A percentile compares a stretch with the other conserved stretches of the same genome.
These are phyloP conservation scores for Pocillopora damicornis DNA, from an alignment of 64 coral and sea anemone species.

Conservation along the genomic window DNA sequence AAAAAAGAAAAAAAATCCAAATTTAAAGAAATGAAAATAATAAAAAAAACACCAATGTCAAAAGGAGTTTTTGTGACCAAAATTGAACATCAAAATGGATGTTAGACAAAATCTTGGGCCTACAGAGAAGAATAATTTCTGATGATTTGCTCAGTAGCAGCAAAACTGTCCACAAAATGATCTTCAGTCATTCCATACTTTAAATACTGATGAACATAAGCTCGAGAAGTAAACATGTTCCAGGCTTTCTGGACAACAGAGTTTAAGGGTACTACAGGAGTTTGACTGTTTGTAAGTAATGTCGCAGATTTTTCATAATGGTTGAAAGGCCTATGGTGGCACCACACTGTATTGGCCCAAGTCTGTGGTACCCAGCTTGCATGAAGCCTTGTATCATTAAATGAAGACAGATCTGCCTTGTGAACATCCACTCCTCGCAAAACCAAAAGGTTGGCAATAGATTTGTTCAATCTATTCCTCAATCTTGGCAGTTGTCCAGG, in stretches of 20 bases:
- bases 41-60: too few species aligned
- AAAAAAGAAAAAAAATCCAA: too few species aligned
- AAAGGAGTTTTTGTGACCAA: too few species aligned
- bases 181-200: slow-evolving; percentile 95
- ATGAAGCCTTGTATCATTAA: slow-evolving; percentile 70
- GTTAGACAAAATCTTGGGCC: too few species aligned
- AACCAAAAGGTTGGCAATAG: slow-evolving; percentile 76
- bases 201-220: slow-evolving; percentile 97
- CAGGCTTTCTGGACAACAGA: slow-evolving; percentile 90
- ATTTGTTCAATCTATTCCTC: slow-evolving; percentile 75
- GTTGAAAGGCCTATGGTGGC: slow-evolving; percentile 89
- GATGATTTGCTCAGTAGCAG: slow-evolving; percentile 86
- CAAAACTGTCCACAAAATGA: slow-evolving; percentile 98
- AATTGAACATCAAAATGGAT: too few species aligned
- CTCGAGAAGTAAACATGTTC: slow-evolving; percentile 96
- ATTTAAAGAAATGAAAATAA: too few species aligned
- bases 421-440: slow-evolving; percentile 88
- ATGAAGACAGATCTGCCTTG: slow-evolving; percentile 61
- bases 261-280: slow-evolving; percentile 81
- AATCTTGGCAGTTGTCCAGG: slow-evolving; percentile 47
- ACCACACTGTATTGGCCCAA: slow-evolving; percentile 41
- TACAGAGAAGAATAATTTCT: slow-evolving; percentile 81
- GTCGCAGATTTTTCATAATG: slow-evolving; percentile 88
- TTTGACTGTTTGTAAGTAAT: slow-evolving; percentile 93
- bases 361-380: slow-evolving; percentile 70